Evolutionary conservation across 2,113 vertebrate genomes (phyloP).

Genomic region (Oreochromis tanganicae): DNA sequence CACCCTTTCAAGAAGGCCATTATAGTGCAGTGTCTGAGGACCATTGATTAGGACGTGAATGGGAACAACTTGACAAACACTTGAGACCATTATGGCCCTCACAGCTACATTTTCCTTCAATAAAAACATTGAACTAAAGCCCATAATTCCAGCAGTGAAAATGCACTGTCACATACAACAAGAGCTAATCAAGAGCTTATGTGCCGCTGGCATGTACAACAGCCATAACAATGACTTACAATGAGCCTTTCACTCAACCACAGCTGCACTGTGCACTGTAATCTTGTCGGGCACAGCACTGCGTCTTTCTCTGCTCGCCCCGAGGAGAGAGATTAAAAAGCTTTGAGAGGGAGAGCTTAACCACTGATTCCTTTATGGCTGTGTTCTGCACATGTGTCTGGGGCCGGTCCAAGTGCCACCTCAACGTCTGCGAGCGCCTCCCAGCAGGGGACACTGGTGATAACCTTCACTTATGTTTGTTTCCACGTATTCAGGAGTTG

Average conservation of each 20-base stretch:
- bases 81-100: not conserved
- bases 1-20: not conserved
- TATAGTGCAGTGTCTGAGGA: not conserved
- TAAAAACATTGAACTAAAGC: slow-evolving; percentile 37
- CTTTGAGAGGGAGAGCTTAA: slow-evolving; percentile 42
- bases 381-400: slow-evolving; percentile 1
- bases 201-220: slow-evolving; percentile 51
- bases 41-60: slow-evolving; percentile 24
- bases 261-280: slow-evolving; percentile 50
- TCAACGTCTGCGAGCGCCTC: not conserved
- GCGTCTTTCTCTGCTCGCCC: slow-evolving; percentile 48
- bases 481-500: not conserved
- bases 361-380: slow-evolving; percentile 26
- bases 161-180: slow-evolving; percentile 32
- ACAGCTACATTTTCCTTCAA: slow-evolving; percentile 17
- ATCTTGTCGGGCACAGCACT: slow-evolving; percentile 57
- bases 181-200: slow-evolving; percentile 57
- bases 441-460: not conserved
- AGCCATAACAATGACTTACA: slow-evolving; percentile 59
- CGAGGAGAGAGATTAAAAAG: slow-evolving; percentile 52
- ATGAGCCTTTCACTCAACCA: slow-evolving; percentile 47
- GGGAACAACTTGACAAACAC: slow-evolving; percentile 22
- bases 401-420: not conserved
- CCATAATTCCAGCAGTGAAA: slow-evolving; percentile 47
- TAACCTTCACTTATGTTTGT: slow-evolving; percentile 1